Evolutionary conservation across 2,888 invertebrate species (phyloP), one percentile per base, ranked within the genome.

Genomic region (Limnephilus rhombicus): DNA sequence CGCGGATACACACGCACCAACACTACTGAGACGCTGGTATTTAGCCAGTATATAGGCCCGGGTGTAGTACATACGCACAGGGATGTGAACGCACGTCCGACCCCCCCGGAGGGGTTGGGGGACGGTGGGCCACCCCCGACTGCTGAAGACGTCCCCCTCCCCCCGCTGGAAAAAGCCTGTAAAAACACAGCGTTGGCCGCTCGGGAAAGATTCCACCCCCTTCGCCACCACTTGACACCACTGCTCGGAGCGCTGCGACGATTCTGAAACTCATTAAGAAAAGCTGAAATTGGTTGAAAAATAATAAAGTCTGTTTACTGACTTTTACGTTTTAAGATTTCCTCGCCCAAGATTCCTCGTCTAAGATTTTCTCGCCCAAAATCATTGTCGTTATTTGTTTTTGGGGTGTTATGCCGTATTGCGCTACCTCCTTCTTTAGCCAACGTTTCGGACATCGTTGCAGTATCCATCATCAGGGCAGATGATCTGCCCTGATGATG

Each of bases 141-240:
- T 80, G 68, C 68, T 68, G 80, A 31, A 53, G 45, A 41, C 91
- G 80, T 29, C 91, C 90, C 82, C 89, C 82, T 37, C 83, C 90
- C 92, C 87, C 90, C 85, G 53, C 68, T 37, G 80, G 93, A 92
- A 93, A 93, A 93, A 92, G 92, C 93, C 91, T 91, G 93, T 93
- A 93, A 93, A 93, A 93, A 93, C 93, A 93, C 92, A 93, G 90
- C 91, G 91, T 90, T 91, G 92, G 88, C 93, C 92, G 93, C 91
- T 93, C 87, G 89, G 92, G 92, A 92, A 92, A 91, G 92, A 92
- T 91, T 88, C 91, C 90, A 86, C 90, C 92, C 68, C 81, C 92
- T 90, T 80, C 80, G 90, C 91, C 82, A 85, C 90, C 92, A 92
- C 89, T 92, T 87, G 90, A 90, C 92, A 92, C 88, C 90, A 90